phyloP scores from a whole-genome alignment of 2,797 vertebrate genomes.

The Morelia viridis region DNA sequence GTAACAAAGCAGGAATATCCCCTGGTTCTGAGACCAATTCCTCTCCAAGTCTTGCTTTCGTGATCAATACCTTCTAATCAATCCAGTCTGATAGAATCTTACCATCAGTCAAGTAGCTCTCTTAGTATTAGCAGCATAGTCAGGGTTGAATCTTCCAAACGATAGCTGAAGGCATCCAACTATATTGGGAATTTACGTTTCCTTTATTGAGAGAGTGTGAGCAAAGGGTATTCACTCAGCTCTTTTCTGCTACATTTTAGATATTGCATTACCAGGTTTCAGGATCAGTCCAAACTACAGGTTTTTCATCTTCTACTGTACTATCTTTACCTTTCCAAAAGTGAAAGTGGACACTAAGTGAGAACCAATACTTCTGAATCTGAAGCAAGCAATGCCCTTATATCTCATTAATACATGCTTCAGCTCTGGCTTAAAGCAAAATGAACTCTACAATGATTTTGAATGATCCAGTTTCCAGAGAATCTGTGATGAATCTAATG shows the following conservation, averaged over 20 bases:
- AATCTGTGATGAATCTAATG: background rate
- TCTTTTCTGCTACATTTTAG: background rate
- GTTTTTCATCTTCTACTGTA: background rate
- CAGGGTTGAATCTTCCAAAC: background rate
- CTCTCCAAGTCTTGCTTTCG: background rate
- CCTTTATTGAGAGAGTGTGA: background rate
- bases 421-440: constrained; percentile 8
- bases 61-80: background rate
- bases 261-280: background rate
- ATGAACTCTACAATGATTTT: background rate
- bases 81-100: background rate
- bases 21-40: background rate
- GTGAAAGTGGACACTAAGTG: background rate
- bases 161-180: background rate
- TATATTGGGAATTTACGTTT: background rate
- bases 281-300: background rate
- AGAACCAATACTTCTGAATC: background rate
- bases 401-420: background rate
- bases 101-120: background rate
- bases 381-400: background rate
- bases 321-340: background rate
- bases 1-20: background rate
- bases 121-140: background rate
- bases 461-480: background rate
- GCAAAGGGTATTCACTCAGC: background rate